phyloP scores from a whole-genome alignment of 2,797 vertebrate species.

The Tragelaphus oryx region DNA sequence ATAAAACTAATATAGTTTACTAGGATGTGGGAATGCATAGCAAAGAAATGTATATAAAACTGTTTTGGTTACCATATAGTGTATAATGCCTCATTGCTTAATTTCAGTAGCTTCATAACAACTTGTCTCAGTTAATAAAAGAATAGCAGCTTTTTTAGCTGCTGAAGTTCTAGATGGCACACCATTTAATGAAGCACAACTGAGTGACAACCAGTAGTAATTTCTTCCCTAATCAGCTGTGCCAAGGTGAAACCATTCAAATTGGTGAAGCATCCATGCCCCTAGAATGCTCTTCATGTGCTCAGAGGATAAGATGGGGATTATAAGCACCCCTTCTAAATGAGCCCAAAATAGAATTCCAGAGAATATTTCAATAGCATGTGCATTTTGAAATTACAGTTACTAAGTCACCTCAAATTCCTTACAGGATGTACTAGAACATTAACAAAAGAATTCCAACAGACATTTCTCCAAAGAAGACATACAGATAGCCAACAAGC shows the following conservation, averaged over 20 bases:
- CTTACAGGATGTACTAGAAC: conserved; percentile 14
- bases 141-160: background rate
- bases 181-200: background rate
- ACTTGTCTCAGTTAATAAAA: conserved; percentile 14
- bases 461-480: background rate
- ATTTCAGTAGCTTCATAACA: background rate
- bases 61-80: background rate
- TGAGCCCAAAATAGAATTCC: background rate
- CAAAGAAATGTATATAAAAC: background rate
- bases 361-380: background rate
- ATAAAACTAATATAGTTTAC: background rate
- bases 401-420: conserved; percentile 60
- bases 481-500: background rate
- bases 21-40: background rate
- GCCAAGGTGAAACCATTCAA: background rate
- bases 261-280: background rate
- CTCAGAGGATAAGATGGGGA: background rate
- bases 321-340: background rate
- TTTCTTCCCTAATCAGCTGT: background rate
- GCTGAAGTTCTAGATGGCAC: background rate
- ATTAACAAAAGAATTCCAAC: background rate
- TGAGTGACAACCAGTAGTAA: background rate
- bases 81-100: background rate
- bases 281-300: background rate
- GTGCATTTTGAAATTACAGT: conserved; percentile 53